phyloP scores from a whole-genome alignment of 2,797 vertebrate species.

The Coccyzus lansbergi region DNA sequence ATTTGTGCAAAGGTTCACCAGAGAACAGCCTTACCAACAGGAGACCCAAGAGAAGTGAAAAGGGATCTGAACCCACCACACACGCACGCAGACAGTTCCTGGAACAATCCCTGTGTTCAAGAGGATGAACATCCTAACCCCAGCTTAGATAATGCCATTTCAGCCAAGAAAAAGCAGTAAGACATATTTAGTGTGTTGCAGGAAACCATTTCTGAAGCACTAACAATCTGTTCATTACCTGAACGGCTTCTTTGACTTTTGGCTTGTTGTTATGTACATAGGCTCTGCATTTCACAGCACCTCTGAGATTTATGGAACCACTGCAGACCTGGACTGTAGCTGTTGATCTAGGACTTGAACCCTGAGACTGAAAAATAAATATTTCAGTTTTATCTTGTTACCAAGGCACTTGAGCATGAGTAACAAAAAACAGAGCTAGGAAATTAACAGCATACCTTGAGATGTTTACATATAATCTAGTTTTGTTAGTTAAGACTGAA shows the following conservation, averaged over 20 bases:
- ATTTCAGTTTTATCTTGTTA: background rate
- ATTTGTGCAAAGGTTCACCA: background rate
- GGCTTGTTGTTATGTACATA: conserved; percentile 90
- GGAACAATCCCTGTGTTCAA: background rate
- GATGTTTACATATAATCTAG: background rate
- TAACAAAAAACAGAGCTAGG: background rate
- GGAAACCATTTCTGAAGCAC: background rate
- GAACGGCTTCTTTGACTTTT: conserved; percentile 86
- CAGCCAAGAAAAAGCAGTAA: background rate
- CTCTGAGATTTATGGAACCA: conserved; percentile 84
- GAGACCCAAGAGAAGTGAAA: background rate
- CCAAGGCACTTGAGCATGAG: background rate
- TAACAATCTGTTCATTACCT: conserved; percentile 78
- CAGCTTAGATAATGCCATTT: background rate
- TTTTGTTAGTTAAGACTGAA: background rate
- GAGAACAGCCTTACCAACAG: background rate
- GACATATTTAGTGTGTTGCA: background rate
- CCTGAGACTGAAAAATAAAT: conserved; percentile 72
- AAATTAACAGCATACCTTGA: background rate
- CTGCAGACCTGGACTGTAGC: conserved; percentile 83
- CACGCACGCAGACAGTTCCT: fast-evolving
- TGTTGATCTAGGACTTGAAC: conserved; percentile 67
- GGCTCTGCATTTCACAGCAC: conserved; percentile 87
- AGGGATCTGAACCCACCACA: background rate
- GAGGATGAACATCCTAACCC: background rate